Evolutionary conservation across 2,113 vertebrate species (phyloP).

Genomic region (Rhea americana): DNA sequence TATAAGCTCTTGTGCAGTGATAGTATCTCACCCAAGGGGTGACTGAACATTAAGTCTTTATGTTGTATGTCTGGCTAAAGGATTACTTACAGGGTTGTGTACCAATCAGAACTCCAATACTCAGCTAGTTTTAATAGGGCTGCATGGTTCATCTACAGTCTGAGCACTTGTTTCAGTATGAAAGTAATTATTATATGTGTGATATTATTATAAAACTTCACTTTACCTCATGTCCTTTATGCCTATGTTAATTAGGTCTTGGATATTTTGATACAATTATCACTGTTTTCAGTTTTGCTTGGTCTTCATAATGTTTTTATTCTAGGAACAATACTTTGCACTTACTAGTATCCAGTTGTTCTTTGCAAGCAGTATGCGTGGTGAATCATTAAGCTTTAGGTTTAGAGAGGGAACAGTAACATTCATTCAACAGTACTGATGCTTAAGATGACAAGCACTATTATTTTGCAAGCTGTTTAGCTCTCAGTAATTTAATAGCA

Average conservation of each 20-base stretch:
- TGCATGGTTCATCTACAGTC: neutral
- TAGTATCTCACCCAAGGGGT: neutral
- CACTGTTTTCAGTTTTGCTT: slow-evolving; percentile 1
- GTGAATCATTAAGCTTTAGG: neutral
- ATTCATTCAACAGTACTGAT: neutral
- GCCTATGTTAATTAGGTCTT: slow-evolving; percentile 20
- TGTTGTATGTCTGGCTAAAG: neutral
- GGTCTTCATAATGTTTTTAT: neutral
- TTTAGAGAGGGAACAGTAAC: neutral
- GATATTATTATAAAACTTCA: slow-evolving; percentile 27
- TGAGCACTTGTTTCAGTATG: neutral
- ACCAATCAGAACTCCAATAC: too few relatives aligned
- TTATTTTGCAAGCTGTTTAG: neutral
- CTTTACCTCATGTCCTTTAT: slow-evolving; percentile 23
- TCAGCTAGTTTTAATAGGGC: neutral
- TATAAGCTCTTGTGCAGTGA: neutral
- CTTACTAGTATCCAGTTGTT: neutral
- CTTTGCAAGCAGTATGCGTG: neutral
- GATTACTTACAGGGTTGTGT: neutral
- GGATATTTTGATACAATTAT: slow-evolving; percentile 9
- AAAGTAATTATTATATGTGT: slow-evolving; percentile 3
- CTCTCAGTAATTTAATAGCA: neutral
- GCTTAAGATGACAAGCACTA: neutral
- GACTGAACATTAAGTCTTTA: neutral
- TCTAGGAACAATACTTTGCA: neutral